Evolutionary conservation across 1,140 invertebrate species (phyloP), one percentile per base, ranked within the genome.

Genomic region (Eumeta japonica): DNA sequence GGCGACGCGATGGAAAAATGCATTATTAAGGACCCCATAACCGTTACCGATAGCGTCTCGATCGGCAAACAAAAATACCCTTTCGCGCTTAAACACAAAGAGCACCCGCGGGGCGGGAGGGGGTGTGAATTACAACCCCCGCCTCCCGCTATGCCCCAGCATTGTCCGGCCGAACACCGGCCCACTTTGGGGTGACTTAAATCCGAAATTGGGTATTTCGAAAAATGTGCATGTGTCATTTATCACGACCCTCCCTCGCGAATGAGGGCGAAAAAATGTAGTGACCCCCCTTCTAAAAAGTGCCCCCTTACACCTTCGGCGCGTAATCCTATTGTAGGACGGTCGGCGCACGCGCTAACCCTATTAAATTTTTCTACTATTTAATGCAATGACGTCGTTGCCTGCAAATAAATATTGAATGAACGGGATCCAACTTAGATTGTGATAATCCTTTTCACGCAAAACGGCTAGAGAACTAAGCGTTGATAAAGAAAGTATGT

Each of bases 181-280:
- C 61, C 70, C 63, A 76, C 72, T 76, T 75, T 75, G 62, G 74
- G 72, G 68, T 66, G 67, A 75, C 72, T 76, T 75, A 75, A 76
- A 76, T 75, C 74, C 74, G 62, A 76, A 76, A 76, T 76, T 76
- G 74, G 74, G 74, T 76, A 75, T 76, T 75, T 75, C 64, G 66
- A 68, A 61, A 67, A 74, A 75, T 71, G 68, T 71, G 68, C 74
- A 76, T 74, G 72, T 75, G 72, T 75, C 74, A 75, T 76, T 76
- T 75, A 75, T 77, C 71, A 76, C 67, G 46, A 62, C 57, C 68
- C 64, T 59, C 55, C 49, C 42, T 28, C 45, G 46, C 41, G 42
- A 38, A 28, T 43, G 44, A 50, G 46, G 48, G 48, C 51, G 50
- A 61, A 65, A 66, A 63, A 66, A 50, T 37, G 34, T 4, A 35